Percentiles rank a stretch among this genome's conserved stretches.
Evolutionary conservation across 1,140 invertebrate species (phyloP).

Genomic region (Drosophila teissieri): DNA sequence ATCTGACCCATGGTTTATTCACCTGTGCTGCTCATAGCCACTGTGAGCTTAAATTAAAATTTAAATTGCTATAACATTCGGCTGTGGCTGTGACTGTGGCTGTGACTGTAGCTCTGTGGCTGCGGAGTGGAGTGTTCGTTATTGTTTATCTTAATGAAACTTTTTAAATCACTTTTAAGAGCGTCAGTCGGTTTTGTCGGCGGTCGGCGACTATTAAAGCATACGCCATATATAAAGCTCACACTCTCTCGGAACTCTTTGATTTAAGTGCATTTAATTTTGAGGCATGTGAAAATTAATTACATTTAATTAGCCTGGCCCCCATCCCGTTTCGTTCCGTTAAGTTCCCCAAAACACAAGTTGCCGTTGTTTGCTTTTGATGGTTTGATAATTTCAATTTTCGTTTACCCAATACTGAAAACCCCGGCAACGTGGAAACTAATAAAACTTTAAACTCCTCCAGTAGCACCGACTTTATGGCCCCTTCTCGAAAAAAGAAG

Average conservation of each 20-base stretch:
- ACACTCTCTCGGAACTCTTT: conserved; percentile 64
- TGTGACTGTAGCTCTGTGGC: conserved; percentile 31
- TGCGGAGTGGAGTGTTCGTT: conserved; percentile 30
- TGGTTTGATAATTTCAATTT: conserved; percentile 76
- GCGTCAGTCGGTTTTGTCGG: conserved; percentile 28
- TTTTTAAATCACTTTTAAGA: conserved; percentile 81
- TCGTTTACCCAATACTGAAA: conserved; percentile 52
- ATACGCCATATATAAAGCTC: conserved; percentile 68
- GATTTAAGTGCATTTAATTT: conserved; percentile 82
- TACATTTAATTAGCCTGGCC: conserved; percentile 74
- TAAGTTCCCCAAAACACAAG: conserved; percentile 30
- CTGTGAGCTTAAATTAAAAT: conserved; percentile 64
- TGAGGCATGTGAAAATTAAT: conserved; percentile 80
- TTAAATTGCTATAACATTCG: conserved; percentile 75
- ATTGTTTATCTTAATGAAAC: conserved; percentile 80
- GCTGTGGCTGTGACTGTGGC: conserved; percentile 30
- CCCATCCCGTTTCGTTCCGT: conserved; percentile 8
- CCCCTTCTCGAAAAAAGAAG: conserved; percentile 6
- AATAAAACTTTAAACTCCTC: conserved; percentile 54
- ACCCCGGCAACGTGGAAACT: conserved; percentile 21
- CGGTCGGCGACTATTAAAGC: conserved; percentile 59
- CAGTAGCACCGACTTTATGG: conserved; percentile 49
- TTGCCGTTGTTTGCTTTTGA: conserved; percentile 71
- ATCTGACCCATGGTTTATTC: conserved; percentile 75
- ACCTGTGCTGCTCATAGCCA: conserved; percentile 70